Conservation (phyloP, 1,140 invertebrate genomes). For the Platorchestia sp. region DNA sequence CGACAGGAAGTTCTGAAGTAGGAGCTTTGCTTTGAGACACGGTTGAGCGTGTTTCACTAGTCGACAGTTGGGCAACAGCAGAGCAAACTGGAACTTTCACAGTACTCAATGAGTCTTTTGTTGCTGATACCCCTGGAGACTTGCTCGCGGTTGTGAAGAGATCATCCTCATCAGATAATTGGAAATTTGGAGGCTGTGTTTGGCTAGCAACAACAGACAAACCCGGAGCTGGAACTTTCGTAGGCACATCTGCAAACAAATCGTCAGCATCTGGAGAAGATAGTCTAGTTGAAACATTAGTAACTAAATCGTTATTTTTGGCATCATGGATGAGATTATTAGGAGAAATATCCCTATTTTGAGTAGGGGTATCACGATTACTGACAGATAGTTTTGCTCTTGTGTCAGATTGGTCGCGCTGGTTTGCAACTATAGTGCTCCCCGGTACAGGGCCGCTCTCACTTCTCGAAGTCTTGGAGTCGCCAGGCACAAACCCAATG, state of each 20-base stretch:
- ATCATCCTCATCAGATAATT: constrained; percentile 14
- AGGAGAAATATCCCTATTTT: background rate
- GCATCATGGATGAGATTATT: background rate
- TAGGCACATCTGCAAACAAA: background rate
- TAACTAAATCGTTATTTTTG: background rate
- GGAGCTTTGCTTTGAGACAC: background rate
- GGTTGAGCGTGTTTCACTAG: background rate
- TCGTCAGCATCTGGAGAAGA: constrained; percentile 30
- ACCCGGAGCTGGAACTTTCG: background rate
- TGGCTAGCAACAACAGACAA: background rate
- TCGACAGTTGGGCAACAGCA: background rate
- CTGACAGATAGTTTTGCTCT: background rate
- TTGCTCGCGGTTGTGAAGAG: background rate
- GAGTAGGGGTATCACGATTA: background rate
- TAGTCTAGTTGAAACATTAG: background rate
- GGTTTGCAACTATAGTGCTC: background rate
- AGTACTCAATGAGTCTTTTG: background rate
- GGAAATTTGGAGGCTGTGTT: background rate
- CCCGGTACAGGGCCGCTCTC: background rate
- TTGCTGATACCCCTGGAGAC: background rate
- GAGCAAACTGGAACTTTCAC: background rate
- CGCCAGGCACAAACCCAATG: background rate
- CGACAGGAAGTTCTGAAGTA: background rate
- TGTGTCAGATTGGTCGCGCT: background rate
- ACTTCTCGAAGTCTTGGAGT: background rate